phyloP scores from a whole-genome alignment of 2,888 invertebrate species.

The Ophion slaviceki region DNA sequence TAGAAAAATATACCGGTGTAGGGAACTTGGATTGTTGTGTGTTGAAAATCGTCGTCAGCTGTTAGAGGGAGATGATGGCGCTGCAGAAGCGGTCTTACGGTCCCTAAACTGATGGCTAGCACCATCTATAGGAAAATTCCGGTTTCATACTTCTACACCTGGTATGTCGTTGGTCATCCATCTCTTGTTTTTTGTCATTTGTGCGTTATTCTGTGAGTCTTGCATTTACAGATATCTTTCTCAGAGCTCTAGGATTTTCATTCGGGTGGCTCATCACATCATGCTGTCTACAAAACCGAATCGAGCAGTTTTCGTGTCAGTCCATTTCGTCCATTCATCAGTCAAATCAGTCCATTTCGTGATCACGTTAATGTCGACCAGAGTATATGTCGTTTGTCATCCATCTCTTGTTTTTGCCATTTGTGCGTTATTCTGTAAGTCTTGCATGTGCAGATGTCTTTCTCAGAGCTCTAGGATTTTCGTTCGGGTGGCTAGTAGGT shows the following conservation, averaged over 20 bases:
- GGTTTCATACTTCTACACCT: no score
- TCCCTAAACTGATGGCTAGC: no score
- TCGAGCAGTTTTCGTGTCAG: no score
- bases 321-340: no score
- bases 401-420: not conserved
- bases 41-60: no score
- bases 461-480: not conserved
- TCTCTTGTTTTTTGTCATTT: not conserved
- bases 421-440: no score
- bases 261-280: not conserved
- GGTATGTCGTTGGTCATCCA: not conserved
- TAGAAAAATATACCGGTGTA: no score
- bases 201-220: not conserved
- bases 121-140: no score
- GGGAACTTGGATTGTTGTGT: no score
- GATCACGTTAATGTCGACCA: not conserved
- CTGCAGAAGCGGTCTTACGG: no score
- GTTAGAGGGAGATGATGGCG: no score
- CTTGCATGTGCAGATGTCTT: not conserved
- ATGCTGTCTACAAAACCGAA: not conserved
- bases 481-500: not conserved
- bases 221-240: not conserved
- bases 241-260: not conserved
- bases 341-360: not conserved
- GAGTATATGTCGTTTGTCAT: not conserved